Conservation (phyloP, 1,140 invertebrate species). For the Druon quercuslanigerum region DNA sequence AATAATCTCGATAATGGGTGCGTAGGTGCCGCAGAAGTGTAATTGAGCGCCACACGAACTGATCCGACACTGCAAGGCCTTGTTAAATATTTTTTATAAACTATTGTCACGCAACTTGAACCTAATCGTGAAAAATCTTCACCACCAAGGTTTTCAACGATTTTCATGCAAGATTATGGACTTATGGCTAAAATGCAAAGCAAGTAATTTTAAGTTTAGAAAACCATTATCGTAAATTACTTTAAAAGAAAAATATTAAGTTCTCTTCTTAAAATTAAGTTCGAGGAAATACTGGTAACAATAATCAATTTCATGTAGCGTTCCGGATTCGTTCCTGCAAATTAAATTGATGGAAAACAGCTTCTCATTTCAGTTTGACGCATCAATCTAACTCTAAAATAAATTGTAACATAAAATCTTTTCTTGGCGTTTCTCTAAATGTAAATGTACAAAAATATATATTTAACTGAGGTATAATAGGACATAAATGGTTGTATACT, state of each 20-base stretch:
- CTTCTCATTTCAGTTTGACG: not conserved
- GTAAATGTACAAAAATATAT: not conserved
- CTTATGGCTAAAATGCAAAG: not conserved
- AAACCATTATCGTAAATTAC: not conserved
- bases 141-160: slow-evolving; percentile 17
- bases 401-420: not conserved
- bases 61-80: slow-evolving; percentile 25
- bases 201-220: not conserved
- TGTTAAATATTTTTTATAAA: slow-evolving; percentile 26
- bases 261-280: not conserved
- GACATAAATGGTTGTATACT: slow-evolving; percentile 6
- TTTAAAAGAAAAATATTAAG: not conserved
- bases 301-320: not conserved
- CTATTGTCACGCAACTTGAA: slow-evolving; percentile 20
- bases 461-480: not conserved
- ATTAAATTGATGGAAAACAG: not conserved
- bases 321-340: not conserved
- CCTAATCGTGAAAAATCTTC: slow-evolving; percentile 12
- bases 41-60: slow-evolving; percentile 9
- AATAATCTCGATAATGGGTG: slow-evolving; percentile 14
- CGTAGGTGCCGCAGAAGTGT: slow-evolving; percentile 2
- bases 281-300: no score
- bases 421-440: not conserved
- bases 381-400: not conserved
- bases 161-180: slow-evolving; percentile 4